Conservation (phyloP, 2,888 invertebrate genomes). For the Cheiracanthium punctorium region DNA sequence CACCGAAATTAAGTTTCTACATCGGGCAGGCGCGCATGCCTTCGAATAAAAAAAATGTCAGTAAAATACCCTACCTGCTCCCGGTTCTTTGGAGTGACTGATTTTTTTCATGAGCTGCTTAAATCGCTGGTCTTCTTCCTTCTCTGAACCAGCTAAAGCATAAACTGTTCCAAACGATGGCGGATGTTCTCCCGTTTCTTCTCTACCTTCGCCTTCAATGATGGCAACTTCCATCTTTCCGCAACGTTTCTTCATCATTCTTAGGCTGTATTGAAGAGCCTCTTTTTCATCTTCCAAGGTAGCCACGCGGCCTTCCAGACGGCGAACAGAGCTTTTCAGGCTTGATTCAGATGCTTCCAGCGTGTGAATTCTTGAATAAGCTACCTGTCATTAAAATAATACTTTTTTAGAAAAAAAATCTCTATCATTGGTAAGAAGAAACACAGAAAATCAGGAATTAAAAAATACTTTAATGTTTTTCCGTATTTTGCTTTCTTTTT, state of each 20-base stretch:
- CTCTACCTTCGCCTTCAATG: background rate
- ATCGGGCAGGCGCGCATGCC: too few relatives aligned
- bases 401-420: too few relatives aligned
- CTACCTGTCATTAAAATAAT: too few relatives aligned
- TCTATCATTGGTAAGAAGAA: too few relatives aligned
- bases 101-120: slow-evolving; percentile 26
- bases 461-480: too few relatives aligned
- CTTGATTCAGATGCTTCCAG: slow-evolving; percentile 59
- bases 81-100: too few relatives aligned
- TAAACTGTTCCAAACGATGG: slow-evolving; percentile 58
- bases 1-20: too few relatives aligned
- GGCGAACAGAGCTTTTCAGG: slow-evolving; percentile 66
- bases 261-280: slow-evolving; percentile 61
- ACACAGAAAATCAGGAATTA: too few relatives aligned
- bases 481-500: too few relatives aligned
- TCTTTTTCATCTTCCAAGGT: slow-evolving; percentile 70
- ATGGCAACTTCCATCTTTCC: slow-evolving; percentile 15
- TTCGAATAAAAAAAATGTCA: too few relatives aligned
- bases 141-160: slow-evolving; percentile 44
- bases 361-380: slow-evolving; percentile 47
- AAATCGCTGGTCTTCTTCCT: slow-evolving; percentile 55
- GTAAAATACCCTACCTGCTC: too few relatives aligned
- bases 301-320: slow-evolving; percentile 62
- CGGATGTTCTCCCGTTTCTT: slow-evolving; percentile 18
- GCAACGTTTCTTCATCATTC: slow-evolving; percentile 49